Percentiles rank a stretch among this genome's conserved stretches.
phyloP scores from a whole-genome alignment of 2,113 vertebrate genomes.

The Ardeotis arabs region DNA sequence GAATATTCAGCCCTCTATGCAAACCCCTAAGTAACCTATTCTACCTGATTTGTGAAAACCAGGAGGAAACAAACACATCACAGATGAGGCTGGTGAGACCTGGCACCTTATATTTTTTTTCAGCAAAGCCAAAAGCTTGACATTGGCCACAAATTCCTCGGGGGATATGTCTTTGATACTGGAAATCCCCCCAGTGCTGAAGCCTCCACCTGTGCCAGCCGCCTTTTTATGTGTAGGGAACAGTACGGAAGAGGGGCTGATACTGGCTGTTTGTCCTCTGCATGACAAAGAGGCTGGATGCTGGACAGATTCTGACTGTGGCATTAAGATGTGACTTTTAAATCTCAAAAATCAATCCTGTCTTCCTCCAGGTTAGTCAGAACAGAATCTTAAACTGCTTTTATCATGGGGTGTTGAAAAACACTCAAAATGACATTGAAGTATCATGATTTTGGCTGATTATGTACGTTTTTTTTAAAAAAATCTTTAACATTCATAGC shows the following conservation, averaged over 20 bases:
- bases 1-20: neutral
- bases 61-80: neutral
- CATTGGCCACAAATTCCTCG: neutral
- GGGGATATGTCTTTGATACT: neutral
- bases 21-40: neutral
- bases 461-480: neutral
- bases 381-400: conserved; percentile 62
- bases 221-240: neutral
- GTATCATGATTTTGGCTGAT: conserved; percentile 72
- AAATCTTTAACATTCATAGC: conserved; percentile 77
- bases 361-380: conserved; percentile 47
- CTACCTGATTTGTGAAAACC: neutral
- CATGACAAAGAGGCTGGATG: neutral
- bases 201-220: neutral
- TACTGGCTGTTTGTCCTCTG: neutral
- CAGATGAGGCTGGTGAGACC: neutral
- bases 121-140: neutral
- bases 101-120: neutral
- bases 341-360: conserved; percentile 22
- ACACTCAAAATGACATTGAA: conserved; percentile 75
- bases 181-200: neutral
- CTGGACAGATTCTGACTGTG: neutral
- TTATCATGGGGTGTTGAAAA: conserved; percentile 63
- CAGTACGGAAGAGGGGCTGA: neutral
- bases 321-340: conserved; percentile 6